Evolutionary conservation across 1,140 invertebrate genomes (phyloP).

Genomic region (Berghia stephanieae): DNA sequence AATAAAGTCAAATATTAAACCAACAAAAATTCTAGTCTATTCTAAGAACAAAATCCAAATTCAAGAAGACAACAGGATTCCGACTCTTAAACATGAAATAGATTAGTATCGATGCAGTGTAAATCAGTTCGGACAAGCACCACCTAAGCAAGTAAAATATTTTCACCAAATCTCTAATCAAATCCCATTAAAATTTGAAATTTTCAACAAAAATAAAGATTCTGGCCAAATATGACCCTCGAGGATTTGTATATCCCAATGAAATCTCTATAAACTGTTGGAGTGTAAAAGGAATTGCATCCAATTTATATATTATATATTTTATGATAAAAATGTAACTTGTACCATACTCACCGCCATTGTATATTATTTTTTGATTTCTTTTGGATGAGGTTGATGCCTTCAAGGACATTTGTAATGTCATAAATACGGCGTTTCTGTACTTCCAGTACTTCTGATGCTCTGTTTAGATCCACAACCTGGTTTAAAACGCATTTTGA

Average conservation of each 20-base stretch:
- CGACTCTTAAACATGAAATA: too few relatives aligned
- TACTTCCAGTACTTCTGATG: constrained; percentile 91
- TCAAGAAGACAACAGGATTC: too few relatives aligned
- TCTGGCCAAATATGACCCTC: background rate
- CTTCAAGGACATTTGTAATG: constrained; percentile 99
- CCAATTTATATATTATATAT: background rate
- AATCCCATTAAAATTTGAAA: too few relatives aligned
- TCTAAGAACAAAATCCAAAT: background rate
- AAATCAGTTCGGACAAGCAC: too few relatives aligned
- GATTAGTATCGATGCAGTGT: too few relatives aligned
- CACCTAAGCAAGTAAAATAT: too few relatives aligned
- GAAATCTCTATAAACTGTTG: too few relatives aligned
- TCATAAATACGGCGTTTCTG: constrained; percentile 97
- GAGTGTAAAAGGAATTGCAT: too few relatives aligned
- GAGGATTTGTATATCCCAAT: too few relatives aligned
- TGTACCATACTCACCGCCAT: constrained; percentile 62
- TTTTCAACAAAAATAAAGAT: background rate
- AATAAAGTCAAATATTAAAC: too few relatives aligned
- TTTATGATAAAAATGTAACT: background rate
- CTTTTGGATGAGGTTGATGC: constrained; percentile 97
- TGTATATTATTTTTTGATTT: constrained; percentile 97
- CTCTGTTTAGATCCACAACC: constrained; percentile 72
- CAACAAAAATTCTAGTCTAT: background rate
- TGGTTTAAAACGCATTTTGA: too few relatives aligned
- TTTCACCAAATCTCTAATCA: too few relatives aligned